Evolutionary conservation across 2,797 vertebrate species (phyloP).

Genomic region (Gymnopithys bicolor): DNA sequence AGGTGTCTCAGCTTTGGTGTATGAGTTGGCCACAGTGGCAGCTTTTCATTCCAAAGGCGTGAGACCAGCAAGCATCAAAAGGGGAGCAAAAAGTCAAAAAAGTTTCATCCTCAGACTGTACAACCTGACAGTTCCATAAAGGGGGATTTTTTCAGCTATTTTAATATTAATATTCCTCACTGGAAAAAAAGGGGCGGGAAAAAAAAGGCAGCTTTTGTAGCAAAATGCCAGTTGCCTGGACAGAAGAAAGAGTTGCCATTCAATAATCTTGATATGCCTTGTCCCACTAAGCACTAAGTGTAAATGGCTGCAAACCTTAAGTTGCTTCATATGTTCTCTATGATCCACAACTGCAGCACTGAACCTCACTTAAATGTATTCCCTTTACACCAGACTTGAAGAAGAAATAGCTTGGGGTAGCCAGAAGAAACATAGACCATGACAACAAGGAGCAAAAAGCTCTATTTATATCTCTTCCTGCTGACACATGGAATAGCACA

Average conservation of each 20-base stretch:
- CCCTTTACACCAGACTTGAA: background rate
- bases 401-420: background rate
- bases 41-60: background rate
- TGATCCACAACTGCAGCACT: background rate
- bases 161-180: background rate
- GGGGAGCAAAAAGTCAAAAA: background rate
- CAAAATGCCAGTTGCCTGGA: background rate
- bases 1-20: background rate
- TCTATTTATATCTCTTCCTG: slow-evolving; percentile 51
- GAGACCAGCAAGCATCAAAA: background rate
- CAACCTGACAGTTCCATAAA: background rate
- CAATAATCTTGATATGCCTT: background rate
- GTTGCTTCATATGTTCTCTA: background rate
- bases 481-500: slow-evolving; percentile 28
- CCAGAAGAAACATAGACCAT: background rate
- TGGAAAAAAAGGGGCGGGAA: background rate
- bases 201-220: background rate
- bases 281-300: background rate
- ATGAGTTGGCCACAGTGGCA: background rate
- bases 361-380: background rate
- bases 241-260: background rate
- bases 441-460: background rate
- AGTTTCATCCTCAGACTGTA: background rate
- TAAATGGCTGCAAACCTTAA: background rate
- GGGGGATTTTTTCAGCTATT: background rate